Evolutionary conservation across 2,888 invertebrate genomes (phyloP).

Genomic region (Tetheella fluctuosa): DNA sequence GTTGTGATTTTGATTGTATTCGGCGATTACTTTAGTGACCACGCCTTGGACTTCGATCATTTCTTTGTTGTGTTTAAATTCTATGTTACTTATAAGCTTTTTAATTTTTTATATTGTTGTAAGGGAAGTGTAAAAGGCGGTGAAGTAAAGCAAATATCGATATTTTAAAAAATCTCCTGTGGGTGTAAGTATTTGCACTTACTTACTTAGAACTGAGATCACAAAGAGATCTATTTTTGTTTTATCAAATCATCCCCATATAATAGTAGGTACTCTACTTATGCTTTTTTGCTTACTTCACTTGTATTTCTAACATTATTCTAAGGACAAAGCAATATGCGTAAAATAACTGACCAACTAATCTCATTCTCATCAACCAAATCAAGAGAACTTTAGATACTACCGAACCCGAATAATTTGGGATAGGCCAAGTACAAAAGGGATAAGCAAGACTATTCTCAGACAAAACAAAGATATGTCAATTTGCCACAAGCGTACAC

Average conservation of each 20-base stretch:
- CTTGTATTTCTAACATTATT: too few relatives aligned
- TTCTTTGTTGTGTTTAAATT: slow-evolving; percentile 12
- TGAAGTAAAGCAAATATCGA: too few relatives aligned
- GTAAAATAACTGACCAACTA: not conserved
- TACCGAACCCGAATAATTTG: not conserved
- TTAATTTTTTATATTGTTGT: too few relatives aligned
- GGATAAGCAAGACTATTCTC: not conserved
- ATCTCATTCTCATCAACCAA: not conserved
- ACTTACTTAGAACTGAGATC: too few relatives aligned
- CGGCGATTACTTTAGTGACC: slow-evolving; percentile 23
- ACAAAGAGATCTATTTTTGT: too few relatives aligned
- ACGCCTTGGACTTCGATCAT: slow-evolving; percentile 17
- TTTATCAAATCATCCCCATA: too few relatives aligned
- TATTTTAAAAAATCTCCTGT: too few relatives aligned
- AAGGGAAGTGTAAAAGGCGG: too few relatives aligned
- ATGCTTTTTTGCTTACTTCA: too few relatives aligned
- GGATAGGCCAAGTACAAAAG: not conserved
- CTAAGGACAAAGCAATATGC: not conserved
- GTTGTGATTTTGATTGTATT: slow-evolving; percentile 33
- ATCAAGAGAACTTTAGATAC: not conserved
- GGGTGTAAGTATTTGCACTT: too few relatives aligned
- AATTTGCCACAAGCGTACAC: not conserved
- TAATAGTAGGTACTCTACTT: too few relatives aligned
- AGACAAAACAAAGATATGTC: slow-evolving; percentile 7
- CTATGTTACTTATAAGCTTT: not conserved